These are phyloP conservation scores for Columba livia DNA, from an alignment of 2,113 vertebrate genomes.

Conservation along the genomic window DNA sequence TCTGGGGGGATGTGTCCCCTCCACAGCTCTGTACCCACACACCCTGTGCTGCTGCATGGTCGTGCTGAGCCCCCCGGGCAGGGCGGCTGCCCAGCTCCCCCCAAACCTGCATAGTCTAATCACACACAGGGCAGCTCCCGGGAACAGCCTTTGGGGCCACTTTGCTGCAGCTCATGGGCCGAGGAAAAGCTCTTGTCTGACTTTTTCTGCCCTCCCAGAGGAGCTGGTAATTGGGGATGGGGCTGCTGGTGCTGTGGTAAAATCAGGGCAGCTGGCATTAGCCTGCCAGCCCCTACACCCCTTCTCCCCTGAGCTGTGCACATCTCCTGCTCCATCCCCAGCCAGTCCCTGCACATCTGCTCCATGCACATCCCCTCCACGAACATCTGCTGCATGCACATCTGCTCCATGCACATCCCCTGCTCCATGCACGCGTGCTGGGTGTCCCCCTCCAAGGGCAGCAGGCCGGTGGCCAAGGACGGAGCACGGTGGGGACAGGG, in stretches of 20 bases:
- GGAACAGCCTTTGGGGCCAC: not conserved
- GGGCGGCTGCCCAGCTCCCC: not conserved
- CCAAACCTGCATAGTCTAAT: not conserved
- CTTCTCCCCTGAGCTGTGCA: rapidly evolving
- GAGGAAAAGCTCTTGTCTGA: not conserved
- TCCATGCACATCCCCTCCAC: not conserved
- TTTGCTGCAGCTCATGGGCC: not conserved
- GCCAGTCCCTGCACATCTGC: not conserved
- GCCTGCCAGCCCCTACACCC: not conserved
- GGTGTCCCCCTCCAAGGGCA: not conserved
- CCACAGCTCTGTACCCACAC: rapidly evolving
- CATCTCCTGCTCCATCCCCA: not conserved
- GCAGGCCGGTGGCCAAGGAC: rapidly evolving
- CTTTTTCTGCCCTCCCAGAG: not conserved
- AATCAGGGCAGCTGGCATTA: not conserved
- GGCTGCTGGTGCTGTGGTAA: not conserved
- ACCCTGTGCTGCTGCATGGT: rapidly evolving
- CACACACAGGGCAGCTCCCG: rapidly evolving
- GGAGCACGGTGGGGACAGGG: not conserved
- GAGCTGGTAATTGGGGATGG: rapidly evolving
- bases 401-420: not conserved
- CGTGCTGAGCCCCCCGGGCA: not conserved
- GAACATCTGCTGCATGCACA: not conserved
- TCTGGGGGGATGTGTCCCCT: rapidly evolving
- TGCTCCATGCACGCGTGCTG: rapidly evolving